phyloP scores from a whole-genome alignment of 2,113 vertebrate genomes.

The Seriola quinqueradiata region DNA sequence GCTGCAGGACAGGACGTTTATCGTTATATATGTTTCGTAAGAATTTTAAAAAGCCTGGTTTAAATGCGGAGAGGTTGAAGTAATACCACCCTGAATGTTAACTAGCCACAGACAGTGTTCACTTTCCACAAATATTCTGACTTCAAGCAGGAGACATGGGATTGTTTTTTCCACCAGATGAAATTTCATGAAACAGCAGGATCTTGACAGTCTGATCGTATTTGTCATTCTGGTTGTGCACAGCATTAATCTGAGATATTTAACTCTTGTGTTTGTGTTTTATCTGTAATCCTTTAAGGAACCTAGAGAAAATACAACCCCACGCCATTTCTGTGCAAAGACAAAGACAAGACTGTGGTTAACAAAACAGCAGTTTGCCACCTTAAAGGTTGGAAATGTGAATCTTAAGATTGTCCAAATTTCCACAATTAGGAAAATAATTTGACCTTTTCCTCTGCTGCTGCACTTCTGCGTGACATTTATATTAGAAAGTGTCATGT shows the following conservation, averaged over 20 bases:
- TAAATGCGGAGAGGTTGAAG: not conserved
- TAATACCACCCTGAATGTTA: constrained; percentile 2
- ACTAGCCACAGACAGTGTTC: not conserved
- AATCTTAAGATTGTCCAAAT: constrained; percentile 10
- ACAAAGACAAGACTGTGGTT: too few relatives aligned
- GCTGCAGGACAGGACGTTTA: constrained; percentile 3
- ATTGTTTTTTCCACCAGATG: not conserved
- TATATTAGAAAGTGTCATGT: constrained; percentile 12
- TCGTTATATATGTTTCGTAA: too few relatives aligned
- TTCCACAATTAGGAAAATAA: constrained; percentile 17
- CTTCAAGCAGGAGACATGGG: not conserved
- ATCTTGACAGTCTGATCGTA: not conserved
- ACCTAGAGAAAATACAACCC: too few relatives aligned
- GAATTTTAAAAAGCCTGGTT: constrained; percentile 18
- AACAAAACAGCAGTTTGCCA: not conserved
- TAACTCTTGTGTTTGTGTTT: constrained; percentile 2
- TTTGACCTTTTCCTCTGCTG: constrained; percentile 32
- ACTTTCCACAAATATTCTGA: not conserved
- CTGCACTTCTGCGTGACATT: constrained; percentile 41
- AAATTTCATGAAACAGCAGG: not conserved
- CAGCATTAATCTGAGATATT: not conserved
- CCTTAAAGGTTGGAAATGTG: not conserved
- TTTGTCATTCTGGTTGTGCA: not conserved
- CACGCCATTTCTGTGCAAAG: too few relatives aligned
- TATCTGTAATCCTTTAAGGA: too few relatives aligned